These are phyloP conservation scores for Drosophila erecta DNA, from an alignment of 1,140 invertebrate species.

Conservation along the genomic window DNA sequence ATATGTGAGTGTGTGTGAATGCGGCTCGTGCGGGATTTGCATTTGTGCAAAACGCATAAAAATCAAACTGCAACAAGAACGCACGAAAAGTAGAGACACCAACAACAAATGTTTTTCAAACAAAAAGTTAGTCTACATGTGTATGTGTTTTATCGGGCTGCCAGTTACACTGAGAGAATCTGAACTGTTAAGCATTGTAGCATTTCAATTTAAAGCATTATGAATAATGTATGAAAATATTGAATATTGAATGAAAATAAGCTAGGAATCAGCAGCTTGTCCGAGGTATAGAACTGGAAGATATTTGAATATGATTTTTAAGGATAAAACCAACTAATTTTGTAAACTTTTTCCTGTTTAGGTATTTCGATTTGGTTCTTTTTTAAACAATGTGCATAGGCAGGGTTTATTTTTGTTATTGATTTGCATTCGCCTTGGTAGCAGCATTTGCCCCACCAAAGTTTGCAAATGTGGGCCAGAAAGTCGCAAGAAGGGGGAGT, in stretches of 20 bases:
- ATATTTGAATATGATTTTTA: background rate
- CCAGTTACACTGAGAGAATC: constrained; percentile 5
- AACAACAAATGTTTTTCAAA: constrained; percentile 50
- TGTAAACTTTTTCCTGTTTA: background rate
- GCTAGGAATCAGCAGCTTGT: no score
- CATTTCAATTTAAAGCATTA: background rate
- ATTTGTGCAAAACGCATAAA: constrained; percentile 66
- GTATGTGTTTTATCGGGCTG: background rate
- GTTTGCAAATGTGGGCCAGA: constrained; percentile 54
- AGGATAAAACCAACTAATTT: background rate
- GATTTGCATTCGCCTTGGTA: constrained; percentile 57
- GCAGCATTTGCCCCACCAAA: constrained; percentile 27
- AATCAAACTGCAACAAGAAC: constrained; percentile 37
- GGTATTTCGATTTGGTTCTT: constrained; percentile 7
- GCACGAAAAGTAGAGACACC: constrained; percentile 18
- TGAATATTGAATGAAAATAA: no score
- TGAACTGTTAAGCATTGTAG: background rate
- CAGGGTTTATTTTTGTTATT: constrained; percentile 64
- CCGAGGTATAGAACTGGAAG: no score
- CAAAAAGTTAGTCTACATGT: constrained; percentile 30
- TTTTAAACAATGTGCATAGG: constrained; percentile 27
- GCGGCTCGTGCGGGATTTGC: constrained; percentile 37
- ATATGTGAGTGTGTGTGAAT: background rate
- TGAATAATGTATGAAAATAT: no score
- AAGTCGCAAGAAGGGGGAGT: constrained; percentile 25